These are phyloP conservation scores for Hyperoplus immaculatus DNA, from an alignment of 2,797 vertebrate species.

Conservation along the genomic window DNA sequence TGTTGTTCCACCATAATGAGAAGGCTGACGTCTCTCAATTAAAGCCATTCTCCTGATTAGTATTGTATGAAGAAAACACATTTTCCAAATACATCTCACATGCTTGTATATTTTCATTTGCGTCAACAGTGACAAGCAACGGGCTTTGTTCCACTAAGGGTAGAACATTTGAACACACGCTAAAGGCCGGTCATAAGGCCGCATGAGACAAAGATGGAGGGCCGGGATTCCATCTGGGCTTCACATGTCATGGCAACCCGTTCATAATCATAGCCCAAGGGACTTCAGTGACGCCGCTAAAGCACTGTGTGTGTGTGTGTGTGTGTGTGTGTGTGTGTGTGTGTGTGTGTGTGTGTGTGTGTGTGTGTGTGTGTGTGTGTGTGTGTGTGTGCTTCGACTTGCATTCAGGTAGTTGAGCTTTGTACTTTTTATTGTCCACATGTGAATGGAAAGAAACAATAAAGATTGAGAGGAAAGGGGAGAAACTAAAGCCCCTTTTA, in stretches of 20 bases:
- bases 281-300: not conserved
- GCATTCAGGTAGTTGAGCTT: slow-evolving; percentile 11
- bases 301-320: not conserved
- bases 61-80: fast-evolving
- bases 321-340: not conserved
- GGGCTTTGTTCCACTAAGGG: not conserved
- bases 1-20: not conserved
- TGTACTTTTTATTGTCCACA: slow-evolving; percentile 35
- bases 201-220: slow-evolving; percentile 7
- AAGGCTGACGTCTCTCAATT: not conserved
- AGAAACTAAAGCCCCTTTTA: no score
- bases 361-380: not conserved
- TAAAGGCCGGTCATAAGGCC: slow-evolving; percentile 36
- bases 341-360: not conserved
- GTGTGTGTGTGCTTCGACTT: slow-evolving; percentile 22
- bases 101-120: not conserved
- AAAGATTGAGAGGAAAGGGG: not conserved
- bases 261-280: not conserved
- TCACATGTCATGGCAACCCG: slow-evolving; percentile 7
- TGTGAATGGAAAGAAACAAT: not conserved
- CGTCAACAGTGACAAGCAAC: no score
- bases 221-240: slow-evolving; percentile 12
- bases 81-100: not conserved
- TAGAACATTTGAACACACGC: not conserved
- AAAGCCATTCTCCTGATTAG: not conserved